Conservation (phyloP, 2,797 vertebrate genomes). For the Arrhamphus sclerolepis region DNA sequence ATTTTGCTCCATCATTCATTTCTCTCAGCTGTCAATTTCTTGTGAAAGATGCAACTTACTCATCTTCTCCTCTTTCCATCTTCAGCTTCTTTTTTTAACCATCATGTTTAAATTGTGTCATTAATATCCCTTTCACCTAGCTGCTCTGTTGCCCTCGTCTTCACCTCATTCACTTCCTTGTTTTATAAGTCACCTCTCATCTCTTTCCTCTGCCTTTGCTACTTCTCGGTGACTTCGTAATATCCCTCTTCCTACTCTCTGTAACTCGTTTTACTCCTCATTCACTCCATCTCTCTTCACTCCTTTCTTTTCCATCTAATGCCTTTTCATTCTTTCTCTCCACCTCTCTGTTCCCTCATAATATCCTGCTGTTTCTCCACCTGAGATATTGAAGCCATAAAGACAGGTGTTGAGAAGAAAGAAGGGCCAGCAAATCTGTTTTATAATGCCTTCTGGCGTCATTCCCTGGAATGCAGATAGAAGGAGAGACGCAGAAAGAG, state of each 20-base stretch:
- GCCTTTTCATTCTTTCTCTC: slow-evolving; percentile 57
- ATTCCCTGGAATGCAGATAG: slow-evolving; percentile 48
- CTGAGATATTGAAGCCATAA: slow-evolving; percentile 72
- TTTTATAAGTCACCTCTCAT: slow-evolving; percentile 70
- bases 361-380: slow-evolving; percentile 61
- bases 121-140: slow-evolving; percentile 48
- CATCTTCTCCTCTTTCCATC: slow-evolving; percentile 14
- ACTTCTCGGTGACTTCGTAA: slow-evolving; percentile 57
- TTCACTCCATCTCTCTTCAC: slow-evolving; percentile 57
- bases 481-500: slow-evolving; percentile 17
- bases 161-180: slow-evolving; percentile 60
- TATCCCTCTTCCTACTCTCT: slow-evolving; percentile 45
- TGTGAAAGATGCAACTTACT: slow-evolving; percentile 19
- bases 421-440: slow-evolving; percentile 61
- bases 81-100: slow-evolving; percentile 34
- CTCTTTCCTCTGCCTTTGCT: slow-evolving; percentile 27
- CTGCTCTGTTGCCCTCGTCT: slow-evolving; percentile 34
- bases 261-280: slow-evolving; percentile 66
- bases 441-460: slow-evolving; percentile 57
- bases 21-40: slow-evolving; percentile 24
- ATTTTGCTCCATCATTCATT: slow-evolving; percentile 13
- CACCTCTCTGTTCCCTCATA: slow-evolving; percentile 53
- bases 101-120: slow-evolving; percentile 56
- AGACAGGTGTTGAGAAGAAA: slow-evolving; percentile 75
- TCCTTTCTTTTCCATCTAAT: slow-evolving; percentile 59